Conservation (phyloP, 2,888 invertebrate genomes). For the Drosophila anceps region DNA sequence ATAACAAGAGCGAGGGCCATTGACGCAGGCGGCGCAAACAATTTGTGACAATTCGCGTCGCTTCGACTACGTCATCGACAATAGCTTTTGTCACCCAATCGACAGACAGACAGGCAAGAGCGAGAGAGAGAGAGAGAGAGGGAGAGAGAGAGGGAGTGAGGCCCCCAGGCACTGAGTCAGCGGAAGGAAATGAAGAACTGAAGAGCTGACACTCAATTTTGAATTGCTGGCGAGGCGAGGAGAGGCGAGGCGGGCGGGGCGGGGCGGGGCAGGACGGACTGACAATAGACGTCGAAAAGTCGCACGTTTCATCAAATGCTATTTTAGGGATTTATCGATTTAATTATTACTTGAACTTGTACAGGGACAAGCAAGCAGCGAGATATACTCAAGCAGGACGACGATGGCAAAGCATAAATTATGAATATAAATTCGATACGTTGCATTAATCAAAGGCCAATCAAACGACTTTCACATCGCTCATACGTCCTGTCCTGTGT, state of each 20-base stretch:
- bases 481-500: conserved; percentile 51
- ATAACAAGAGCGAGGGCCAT: conserved; percentile 27
- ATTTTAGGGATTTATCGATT: conserved; percentile 77
- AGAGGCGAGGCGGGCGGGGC: not conserved
- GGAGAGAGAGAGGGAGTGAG: too few relatives aligned
- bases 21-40: conserved; percentile 54
- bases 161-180: conserved; percentile 1
- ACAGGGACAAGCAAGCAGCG: not conserved
- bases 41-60: conserved; percentile 56
- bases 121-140: too few relatives aligned
- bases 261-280: not conserved
- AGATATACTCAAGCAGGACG: not conserved
- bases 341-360: conserved; percentile 44
- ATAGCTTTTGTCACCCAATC: conserved; percentile 41
- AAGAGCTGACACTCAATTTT: conserved; percentile 53
- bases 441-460: conserved; percentile 8
- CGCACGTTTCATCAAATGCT: conserved; percentile 60
- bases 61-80: conserved; percentile 8
- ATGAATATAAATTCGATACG: conserved; percentile 19
- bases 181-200: conserved; percentile 34
- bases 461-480: conserved; percentile 25
- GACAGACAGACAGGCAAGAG: not conserved
- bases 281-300: conserved; percentile 58
- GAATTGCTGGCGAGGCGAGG: conserved; percentile 5
- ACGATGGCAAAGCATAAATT: conserved; percentile 19